Evolutionary conservation across 1,140 invertebrate genomes (phyloP), one percentile per base, ranked within the genome.

Genomic region (Idris sp.): DNA sequence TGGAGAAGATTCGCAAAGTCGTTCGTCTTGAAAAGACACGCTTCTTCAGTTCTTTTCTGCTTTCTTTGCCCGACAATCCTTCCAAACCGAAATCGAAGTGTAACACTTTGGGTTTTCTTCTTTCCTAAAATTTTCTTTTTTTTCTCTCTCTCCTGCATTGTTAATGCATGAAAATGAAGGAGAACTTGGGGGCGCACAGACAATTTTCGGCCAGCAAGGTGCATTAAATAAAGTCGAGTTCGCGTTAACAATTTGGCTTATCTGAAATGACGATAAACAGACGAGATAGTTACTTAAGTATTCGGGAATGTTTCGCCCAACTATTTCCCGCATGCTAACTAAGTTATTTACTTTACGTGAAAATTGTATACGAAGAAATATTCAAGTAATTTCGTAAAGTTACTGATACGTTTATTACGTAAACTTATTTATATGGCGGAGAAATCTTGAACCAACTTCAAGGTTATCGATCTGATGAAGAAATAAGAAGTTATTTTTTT

Each of bases 271-370:
- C 53, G 65, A 67, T 58, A 69, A 71, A 76, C 54, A 64, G 48
- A 62, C 61, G 43, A 76, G 79, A 81, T 83, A 81, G 79, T 83
- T 83, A 58, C 40, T 43, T 59, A 78, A 80, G 79, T 80, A 81
- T 79, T 80, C 59, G 58, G 16, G 48, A 74, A 48, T 73, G 73
- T 79, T 81, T 76, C 67, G 25, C 68, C n/a, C 43, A 82, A 82
- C 78, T 83, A 83, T 83, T 77, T 74, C 61, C 33, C 44, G 53
- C 54, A 65, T 59, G 48, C 54, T 68, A 72, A 59, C 53, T 54
- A 67, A 67, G 59, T 49, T 46, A 64, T 68, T 65, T 69, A 64
- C 51, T 49, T 75, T 58, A 64, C 35, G 64, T 31, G 53, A 64
- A 72, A 62, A 56, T n/a, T 71, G 67, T 13, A 48, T 14, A 33